Base-by-base conservation (phyloP, 2,113 vertebrate species). In the Mirounga angustirostris region DNA sequence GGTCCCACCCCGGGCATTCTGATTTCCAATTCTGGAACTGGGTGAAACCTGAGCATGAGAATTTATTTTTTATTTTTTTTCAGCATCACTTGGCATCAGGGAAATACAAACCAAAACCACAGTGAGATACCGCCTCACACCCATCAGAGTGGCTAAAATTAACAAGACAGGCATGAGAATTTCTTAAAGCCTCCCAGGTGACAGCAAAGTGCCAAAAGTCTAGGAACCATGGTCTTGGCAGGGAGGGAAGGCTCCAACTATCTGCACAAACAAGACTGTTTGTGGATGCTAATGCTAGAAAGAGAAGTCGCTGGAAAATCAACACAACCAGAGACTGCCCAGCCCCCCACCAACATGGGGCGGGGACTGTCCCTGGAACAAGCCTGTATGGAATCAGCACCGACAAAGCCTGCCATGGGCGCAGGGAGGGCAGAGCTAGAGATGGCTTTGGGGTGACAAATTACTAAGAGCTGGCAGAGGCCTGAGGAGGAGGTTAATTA, bases 391-490 rank as follows among this genome's bases (percentile, higher is more conserved):
- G 15, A 33, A 26, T 61, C 56, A 30, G 33, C 43, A 24, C 50
- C 13, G 76, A 74, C 4, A 18, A 69, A 73, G 89, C 54, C 94
- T 67, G 30, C 65, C 54, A 33, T 22, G 5, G 1, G 4, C 11
- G 0, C 28, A 58, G 40, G 50, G 58, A 92, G 18, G 9, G 58
- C 89, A 81, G 67, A 76, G 76, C 65, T 21, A 7, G 12, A 63
- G 87, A 56, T 2, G 4, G 92, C 83, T 43, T 40, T 16, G 50
- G 56, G 40, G 22, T 89, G 79, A 96, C 1, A 54, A 54, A 71
- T 96, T 89, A 96, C 65, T 97, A 85, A 96, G 43, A 94, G 50
- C 92, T 46, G 93, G 84, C 85, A n/a, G 80, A 80, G 76, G 50
- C 61, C 0, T 0, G 43, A 80, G 76, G 86, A 88, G 76, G 89